phyloP scores from a whole-genome alignment of 2,888 invertebrate species.

The Epinotia brunnichana region DNA sequence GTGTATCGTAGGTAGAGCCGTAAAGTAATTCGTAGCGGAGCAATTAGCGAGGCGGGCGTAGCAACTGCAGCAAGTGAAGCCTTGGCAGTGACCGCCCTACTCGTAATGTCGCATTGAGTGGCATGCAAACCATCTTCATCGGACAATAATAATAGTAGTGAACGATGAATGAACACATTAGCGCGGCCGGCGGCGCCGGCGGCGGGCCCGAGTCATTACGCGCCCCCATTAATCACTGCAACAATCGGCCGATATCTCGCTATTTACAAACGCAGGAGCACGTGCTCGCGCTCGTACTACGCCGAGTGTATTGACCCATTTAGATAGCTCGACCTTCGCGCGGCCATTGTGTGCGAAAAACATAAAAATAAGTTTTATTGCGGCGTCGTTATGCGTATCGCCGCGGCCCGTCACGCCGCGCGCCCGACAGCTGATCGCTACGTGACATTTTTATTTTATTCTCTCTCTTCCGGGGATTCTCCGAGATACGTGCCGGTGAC shows the following conservation, averaged over 20 bases:
- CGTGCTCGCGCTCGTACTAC: constrained; percentile 82
- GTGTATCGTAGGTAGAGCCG: constrained; percentile 25
- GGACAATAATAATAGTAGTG: constrained; percentile 77
- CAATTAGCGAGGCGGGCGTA: constrained; percentile 63
- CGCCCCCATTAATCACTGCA: constrained; percentile 84
- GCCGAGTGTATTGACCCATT: constrained; percentile 84
- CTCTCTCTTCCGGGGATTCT: constrained; percentile 82
- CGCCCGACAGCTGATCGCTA: constrained; percentile 83
- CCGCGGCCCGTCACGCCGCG: constrained; percentile 70
- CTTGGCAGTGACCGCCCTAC: constrained; percentile 79
- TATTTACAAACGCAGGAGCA: constrained; percentile 84
- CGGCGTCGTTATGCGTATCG: constrained; percentile 83
- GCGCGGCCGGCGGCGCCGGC: constrained; percentile 63
- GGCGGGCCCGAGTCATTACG: constrained; percentile 77
- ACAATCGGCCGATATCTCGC: constrained; percentile 84
- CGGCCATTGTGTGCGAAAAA: constrained; percentile 84
- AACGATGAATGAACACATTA: constrained; percentile 81
- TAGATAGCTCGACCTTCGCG: constrained; percentile 84
- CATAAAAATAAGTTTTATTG: constrained; percentile 85
- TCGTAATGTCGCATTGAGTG: constrained; percentile 75
- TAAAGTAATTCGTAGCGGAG: constrained; percentile 62
- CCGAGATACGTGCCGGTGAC: constrained; percentile 82
- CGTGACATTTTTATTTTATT: constrained; percentile 84
- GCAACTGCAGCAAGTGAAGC: constrained; percentile 74
- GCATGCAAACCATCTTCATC: constrained; percentile 76